Base-by-base conservation (phyloP, 2,113 vertebrate genomes). In the Aphyosemion australe region DNA sequence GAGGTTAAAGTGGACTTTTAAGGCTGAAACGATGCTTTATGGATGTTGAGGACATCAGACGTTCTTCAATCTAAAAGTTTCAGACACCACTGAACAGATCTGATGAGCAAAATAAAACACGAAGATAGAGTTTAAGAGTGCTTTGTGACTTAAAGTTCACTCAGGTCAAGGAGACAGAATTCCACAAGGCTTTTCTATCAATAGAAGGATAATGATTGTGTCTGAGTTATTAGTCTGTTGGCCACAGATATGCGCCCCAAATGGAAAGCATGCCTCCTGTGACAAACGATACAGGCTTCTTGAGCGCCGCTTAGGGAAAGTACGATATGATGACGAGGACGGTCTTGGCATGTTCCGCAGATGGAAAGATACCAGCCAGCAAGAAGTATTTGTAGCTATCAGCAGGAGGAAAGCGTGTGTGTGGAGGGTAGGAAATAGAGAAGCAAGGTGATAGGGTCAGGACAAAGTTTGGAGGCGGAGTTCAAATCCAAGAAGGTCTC, bases 251-350 rank as follows among this genome's bases (percentile, higher is more conserved):
- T n/a, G 57, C 14, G 20, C 67, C 60, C 57, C 8, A 16, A 68
- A 68, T 34, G 67, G 78, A 76, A 55, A 73, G 60, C 71, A 64
- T 74, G 74, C 76, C 74, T 65, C 37, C 62, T 16, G 52, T 8
- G 72, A 83, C 79, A 89, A 82, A 59, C 69, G 79, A 89, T 80
- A 72, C 83, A 15, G 55, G 58, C 62, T 43, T 43, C 79, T 86
- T 84, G 50, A 80, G 51, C 65, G 67, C 48, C 66, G 65, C 74
- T 39, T 4, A 13, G 48, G 78, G 75, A 80, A 90, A 74, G 72
- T 66, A 53, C 70, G 74, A 78, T 60, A 62, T 39, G 57, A 72
- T 78, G 78, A 76, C 65, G 71, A 68, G 50, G 74, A 53, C 47
- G 64, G 68, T 78, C 69, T 86, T 74, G 80, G 62, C 74, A 55